These are phyloP conservation scores for Atlantisia rogersi DNA, from an alignment of 2,113 vertebrate species.

Conservation along the genomic window DNA sequence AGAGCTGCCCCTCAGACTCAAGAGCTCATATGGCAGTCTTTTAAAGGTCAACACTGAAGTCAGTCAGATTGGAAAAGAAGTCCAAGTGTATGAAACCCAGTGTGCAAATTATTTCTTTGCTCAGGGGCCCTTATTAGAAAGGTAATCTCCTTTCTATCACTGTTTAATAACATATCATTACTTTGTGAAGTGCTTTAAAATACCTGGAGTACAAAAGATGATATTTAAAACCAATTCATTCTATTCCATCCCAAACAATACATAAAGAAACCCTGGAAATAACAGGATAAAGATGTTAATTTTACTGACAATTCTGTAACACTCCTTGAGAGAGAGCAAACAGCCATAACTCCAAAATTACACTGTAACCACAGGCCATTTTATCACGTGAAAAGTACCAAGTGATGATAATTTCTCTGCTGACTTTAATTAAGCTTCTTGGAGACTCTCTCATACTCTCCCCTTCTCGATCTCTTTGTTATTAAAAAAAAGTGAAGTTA, in stretches of 20 bases:
- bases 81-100: conserved; percentile 9
- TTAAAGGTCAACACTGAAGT: conserved; percentile 48
- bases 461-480: not conserved
- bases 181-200: conserved; percentile 36
- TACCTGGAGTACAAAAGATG: conserved; percentile 16
- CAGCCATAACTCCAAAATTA: conserved; percentile 14
- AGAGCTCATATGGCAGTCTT: conserved; percentile 28
- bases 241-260: not conserved
- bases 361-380: not conserved
- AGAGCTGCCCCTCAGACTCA: conserved; percentile 31
- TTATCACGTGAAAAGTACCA: not conserved
- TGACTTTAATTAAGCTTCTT: conserved; percentile 25
- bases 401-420: conserved; percentile 2
- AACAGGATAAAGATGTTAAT: conserved; percentile 17
- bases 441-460: not conserved
- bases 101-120: conserved; percentile 5
- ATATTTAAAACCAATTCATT: conserved; percentile 29
- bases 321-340: not conserved
- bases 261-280: not conserved
- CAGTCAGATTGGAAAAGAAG: conserved; percentile 24
- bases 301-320: conserved; percentile 13
- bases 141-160: conserved; percentile 43
- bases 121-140: conserved; percentile 42
- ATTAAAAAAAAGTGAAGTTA: not conserved
- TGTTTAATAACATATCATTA: conserved; percentile 53